phyloP scores from a whole-genome alignment of 2,113 vertebrate genomes.

The Apteryx owenii region DNA sequence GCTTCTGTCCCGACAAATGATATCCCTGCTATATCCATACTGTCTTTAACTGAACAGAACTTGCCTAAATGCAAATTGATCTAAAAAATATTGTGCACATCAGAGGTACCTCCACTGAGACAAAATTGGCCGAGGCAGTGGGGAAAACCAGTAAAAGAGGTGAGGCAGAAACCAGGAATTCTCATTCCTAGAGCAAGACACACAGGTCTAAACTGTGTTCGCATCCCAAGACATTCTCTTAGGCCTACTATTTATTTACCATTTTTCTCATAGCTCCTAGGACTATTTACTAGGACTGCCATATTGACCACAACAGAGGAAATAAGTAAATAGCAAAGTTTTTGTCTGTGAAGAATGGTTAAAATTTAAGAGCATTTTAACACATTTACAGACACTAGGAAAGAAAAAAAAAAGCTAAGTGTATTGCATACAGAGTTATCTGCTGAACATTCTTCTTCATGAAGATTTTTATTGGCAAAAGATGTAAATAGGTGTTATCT shows the following conservation, averaged over 20 bases:
- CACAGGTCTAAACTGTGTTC: background rate
- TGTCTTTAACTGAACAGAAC: background rate
- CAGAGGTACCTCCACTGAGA: background rate
- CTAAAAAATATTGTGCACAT: background rate
- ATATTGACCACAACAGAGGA: background rate
- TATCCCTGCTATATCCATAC: background rate
- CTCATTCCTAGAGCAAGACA: background rate
- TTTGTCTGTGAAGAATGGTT: background rate
- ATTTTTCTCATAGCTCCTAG: background rate
- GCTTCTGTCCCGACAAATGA: background rate
- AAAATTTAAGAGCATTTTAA: background rate
- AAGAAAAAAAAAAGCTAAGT: background rate
- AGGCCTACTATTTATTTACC: background rate
- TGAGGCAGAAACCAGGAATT: background rate
- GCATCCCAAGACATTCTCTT: background rate
- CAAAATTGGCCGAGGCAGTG: rapidly evolving
- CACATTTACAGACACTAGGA: background rate
- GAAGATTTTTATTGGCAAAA: background rate
- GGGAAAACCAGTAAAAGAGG: background rate
- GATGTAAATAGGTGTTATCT: background rate
- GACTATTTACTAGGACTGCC: background rate
- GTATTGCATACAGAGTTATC: background rate
- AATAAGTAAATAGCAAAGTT: background rate
- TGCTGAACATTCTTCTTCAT: background rate
- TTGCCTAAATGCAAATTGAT: background rate